These are phyloP conservation scores for Melanophora roralis DNA, from an alignment of 2,888 invertebrate genomes.

Conservation along the genomic window DNA sequence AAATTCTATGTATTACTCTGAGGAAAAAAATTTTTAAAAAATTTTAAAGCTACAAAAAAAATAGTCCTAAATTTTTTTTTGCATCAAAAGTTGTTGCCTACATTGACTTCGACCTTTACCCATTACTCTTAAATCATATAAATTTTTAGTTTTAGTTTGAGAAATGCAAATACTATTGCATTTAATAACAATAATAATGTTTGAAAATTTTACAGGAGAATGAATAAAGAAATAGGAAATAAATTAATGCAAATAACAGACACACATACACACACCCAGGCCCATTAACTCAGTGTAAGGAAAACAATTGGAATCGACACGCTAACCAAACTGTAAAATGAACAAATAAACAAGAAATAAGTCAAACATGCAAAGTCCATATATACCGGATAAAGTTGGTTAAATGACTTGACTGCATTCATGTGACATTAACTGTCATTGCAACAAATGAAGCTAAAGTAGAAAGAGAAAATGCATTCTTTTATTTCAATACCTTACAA, in stretches of 20 bases:
- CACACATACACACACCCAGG: background rate
- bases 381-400: slow-evolving; percentile 60
- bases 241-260: background rate
- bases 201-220: slow-evolving; percentile 19
- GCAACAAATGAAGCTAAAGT: slow-evolving; percentile 54
- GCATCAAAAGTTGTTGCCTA: background rate
- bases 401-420: slow-evolving; percentile 61
- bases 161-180: slow-evolving; percentile 26
- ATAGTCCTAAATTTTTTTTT: too few species aligned
- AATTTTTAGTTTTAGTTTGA: slow-evolving; percentile 7
- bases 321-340: slow-evolving; percentile 41
- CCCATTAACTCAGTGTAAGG: slow-evolving; percentile 28
- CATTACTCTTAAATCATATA: background rate
- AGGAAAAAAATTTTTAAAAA: too few species aligned
- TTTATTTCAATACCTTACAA: slow-evolving; percentile 21
- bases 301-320: slow-evolving; percentile 59
- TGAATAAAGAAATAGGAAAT: slow-evolving; percentile 15
- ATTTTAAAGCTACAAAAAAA: too few species aligned
- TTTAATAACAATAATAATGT: slow-evolving; percentile 30
- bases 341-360: slow-evolving; percentile 6
- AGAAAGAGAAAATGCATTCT: slow-evolving; percentile 59
- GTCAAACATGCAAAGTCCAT: slow-evolving; percentile 61
- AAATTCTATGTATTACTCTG: too few species aligned
- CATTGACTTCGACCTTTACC: background rate
- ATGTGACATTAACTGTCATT: slow-evolving; percentile 61